Evolutionary conservation across 2,888 invertebrate genomes (phyloP).

Genomic region (Lasioglossum figueresi): DNA sequence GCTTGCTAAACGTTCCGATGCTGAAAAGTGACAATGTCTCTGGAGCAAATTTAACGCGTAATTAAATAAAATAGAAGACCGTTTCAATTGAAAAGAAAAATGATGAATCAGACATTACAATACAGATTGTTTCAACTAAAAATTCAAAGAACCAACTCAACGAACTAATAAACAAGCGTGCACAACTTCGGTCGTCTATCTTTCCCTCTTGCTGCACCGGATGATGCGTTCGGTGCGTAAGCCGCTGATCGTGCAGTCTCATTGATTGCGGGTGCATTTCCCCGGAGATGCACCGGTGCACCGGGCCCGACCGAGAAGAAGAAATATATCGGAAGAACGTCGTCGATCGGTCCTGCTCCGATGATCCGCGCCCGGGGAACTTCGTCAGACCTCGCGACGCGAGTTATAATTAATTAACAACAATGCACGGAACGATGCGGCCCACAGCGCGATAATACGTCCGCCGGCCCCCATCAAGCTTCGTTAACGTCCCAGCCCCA

Average conservation of each 20-base stretch:
- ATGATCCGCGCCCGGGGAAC: slow-evolving; percentile 19
- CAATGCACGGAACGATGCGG: slow-evolving; percentile 42
- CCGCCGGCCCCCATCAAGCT: slow-evolving; percentile 56
- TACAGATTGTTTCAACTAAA: background rate
- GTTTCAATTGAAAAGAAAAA: too few species aligned
- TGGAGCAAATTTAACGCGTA: background rate
- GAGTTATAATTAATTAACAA: slow-evolving; percentile 69
- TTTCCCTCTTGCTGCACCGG: background rate
- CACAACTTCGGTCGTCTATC: background rate
- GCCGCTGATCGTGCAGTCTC: slow-evolving; percentile 74
- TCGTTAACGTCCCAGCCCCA: slow-evolving; percentile 66
- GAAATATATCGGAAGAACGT: background rate
- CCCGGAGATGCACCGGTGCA: background rate
- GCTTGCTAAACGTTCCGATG: background rate
- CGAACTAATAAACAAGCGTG: background rate
- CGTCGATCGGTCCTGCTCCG: background rate
- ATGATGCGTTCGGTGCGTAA: slow-evolving; percentile 36
- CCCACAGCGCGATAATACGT: slow-evolving; percentile 55
- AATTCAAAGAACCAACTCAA: background rate
- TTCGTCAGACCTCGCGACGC: slow-evolving; percentile 37
- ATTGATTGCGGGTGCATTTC: slow-evolving; percentile 66
- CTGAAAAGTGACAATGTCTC: too few species aligned
- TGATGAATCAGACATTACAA: background rate
- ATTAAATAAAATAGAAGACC: too few species aligned
- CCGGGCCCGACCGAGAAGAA: background rate